Evolutionary conservation across 2,888 invertebrate species (phyloP).

Genomic region (Copidosoma aretas): DNA sequence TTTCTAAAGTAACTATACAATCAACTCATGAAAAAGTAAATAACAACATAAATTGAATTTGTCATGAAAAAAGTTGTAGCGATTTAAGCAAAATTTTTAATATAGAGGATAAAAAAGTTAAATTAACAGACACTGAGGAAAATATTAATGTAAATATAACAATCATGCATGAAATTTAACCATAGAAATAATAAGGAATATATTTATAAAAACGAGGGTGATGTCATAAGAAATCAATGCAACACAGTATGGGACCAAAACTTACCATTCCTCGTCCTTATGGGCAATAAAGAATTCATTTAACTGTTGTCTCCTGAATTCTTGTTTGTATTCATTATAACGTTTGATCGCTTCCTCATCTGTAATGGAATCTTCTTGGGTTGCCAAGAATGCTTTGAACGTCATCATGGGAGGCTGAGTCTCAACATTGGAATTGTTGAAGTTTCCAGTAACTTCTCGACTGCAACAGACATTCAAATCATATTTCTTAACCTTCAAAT

Average conservation of each 20-base stretch:
- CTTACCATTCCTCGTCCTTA: slow-evolving; percentile 99
- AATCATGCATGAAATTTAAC: slow-evolving; percentile 28
- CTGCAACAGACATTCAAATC: slow-evolving; percentile 46
- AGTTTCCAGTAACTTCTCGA: slow-evolving; percentile 59
- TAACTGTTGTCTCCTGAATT: slow-evolving; percentile 93
- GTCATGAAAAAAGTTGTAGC: background rate
- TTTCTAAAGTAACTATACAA: too few species aligned
- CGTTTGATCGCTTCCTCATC: slow-evolving; percentile 95
- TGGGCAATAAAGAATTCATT: slow-evolving; percentile 99
- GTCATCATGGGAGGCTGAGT: slow-evolving; percentile 96
- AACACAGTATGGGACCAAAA: background rate
- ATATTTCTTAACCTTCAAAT: slow-evolving; percentile 24
- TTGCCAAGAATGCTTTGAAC: slow-evolving; percentile 93
- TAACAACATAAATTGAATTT: background rate
- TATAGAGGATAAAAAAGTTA: slow-evolving; percentile 9
- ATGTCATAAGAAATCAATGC: background rate
- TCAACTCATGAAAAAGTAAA: background rate
- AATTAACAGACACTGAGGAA: slow-evolving; percentile 42
- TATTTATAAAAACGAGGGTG: slow-evolving; percentile 26
- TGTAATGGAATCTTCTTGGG: slow-evolving; percentile 97
- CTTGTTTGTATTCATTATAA: slow-evolving; percentile 98
- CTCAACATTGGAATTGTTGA: slow-evolving; percentile 64
- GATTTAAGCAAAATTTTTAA: slow-evolving; percentile 4
- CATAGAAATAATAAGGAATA: slow-evolving; percentile 12
- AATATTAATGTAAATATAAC: slow-evolving; percentile 25